These are phyloP conservation scores for Campoletis sonorensis DNA, from an alignment of 1,140 invertebrate species.

Conservation along the genomic window DNA sequence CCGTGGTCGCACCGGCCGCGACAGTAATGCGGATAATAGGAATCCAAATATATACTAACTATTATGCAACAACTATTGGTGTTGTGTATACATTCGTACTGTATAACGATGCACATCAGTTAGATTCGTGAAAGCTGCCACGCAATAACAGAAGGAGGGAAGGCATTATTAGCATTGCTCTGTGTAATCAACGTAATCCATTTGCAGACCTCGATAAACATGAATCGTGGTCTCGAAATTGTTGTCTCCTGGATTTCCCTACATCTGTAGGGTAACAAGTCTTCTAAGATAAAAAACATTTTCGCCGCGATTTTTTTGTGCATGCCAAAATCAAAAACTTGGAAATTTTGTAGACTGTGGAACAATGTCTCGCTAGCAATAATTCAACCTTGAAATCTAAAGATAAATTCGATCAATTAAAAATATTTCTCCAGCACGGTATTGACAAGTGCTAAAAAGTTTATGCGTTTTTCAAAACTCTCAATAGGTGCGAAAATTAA, in stretches of 20 bases:
- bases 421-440: no score
- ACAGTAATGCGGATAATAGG: conserved; percentile 29
- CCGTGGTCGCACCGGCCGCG: conserved; percentile 6
- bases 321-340: no score
- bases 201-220: conserved; percentile 8
- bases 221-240: not conserved
- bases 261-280: not conserved
- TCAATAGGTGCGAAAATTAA: no score
- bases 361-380: no score
- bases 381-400: no score
- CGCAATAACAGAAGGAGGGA: not conserved
- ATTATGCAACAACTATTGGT: conserved; percentile 5
- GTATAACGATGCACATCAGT: not conserved
- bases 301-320: no score
- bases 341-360: no score
- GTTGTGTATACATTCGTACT: not conserved
- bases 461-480: no score
- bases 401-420: no score
- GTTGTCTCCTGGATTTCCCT: not conserved
- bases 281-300: not conserved
- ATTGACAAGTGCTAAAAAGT: no score
- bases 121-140: not conserved
- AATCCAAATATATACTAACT: conserved; percentile 24
- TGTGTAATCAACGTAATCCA: conserved; percentile 27
- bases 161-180: conserved; percentile 13